Evolutionary conservation across 1,140 invertebrate genomes (phyloP), one percentile per base, ranked within the genome.

Genomic region (Camponotus floridanus): DNA sequence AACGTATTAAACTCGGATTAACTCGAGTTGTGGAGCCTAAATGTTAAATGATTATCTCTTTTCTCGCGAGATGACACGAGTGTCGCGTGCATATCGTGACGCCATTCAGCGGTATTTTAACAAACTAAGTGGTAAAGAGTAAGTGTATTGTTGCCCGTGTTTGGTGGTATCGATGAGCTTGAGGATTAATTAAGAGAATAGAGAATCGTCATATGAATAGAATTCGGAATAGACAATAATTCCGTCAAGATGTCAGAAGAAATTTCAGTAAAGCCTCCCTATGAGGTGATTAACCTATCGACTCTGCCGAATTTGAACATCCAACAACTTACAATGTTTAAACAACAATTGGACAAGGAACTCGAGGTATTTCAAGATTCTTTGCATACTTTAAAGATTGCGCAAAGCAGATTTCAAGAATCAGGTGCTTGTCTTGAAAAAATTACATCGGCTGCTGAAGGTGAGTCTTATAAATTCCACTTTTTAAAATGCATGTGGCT

Each of bases 301-400:
- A 97, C 98, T 95, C 95, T 98, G 86, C 96, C 96, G 13, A 97
- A 97, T 90, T 95, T 98, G 89, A 97, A 96, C 94, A 92, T 98
- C n/a, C 96, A 96, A 86, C 98, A 98, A 94, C 96, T 99, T 89
- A 96, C 97, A 87, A 96, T 97, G 91, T 94, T 98, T 15, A 98
- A 98, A 94, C 97, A 98, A 88, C 98, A 98, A 95, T 95, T 99
- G 74, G 98, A 99, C 93, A 96, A 98, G 95, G 98, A 99, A 94
- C 95, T 99, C 33, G 96, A 96, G 91, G 96, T 98, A 21, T 98
- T 98, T 94, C 97, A 98, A 95, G 97, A 98, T 85, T 99, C 98
- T 0, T 93, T 99, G 61, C 97, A 98, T 91, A 98, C 97, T 15
- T 95, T 99, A 68, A 98, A 99, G 95, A 96, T 98, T 89, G 98